Evolutionary conservation across 2,888 invertebrate genomes (phyloP).

Genomic region (Mylabris sibirica): DNA sequence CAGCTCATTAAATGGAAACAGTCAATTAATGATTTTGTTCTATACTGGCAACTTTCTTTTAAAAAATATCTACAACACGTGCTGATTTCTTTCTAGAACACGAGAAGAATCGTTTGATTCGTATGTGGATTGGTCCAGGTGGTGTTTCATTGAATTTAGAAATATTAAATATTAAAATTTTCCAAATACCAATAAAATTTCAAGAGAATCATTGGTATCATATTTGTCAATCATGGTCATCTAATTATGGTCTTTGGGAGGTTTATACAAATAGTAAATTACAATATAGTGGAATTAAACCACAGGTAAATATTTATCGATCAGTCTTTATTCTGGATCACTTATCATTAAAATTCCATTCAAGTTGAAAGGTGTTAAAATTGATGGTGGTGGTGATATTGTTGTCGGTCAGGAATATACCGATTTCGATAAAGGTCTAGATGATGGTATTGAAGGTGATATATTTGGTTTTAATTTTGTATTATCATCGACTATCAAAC

Average conservation of each 20-base stretch:
- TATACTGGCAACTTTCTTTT: background rate
- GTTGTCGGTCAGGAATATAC: conserved; percentile 76
- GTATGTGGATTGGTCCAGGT: conserved; percentile 69
- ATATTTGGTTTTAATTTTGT: conserved; percentile 73
- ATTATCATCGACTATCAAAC: conserved; percentile 62
- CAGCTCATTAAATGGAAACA: background rate
- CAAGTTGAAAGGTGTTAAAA: conserved; percentile 65
- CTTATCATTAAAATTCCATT: background rate
- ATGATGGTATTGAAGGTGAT: conserved; percentile 74
- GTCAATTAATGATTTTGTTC: background rate
- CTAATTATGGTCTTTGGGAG: conserved; percentile 68
- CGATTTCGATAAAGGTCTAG: conserved; percentile 69
- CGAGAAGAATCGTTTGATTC: conserved; percentile 63
- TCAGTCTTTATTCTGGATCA: no score
- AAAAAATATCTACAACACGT: background rate
- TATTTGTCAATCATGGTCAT: conserved; percentile 73
- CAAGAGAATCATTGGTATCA: conserved; percentile 69
- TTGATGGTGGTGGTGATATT: conserved; percentile 70
- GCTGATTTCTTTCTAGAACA: conserved; percentile 61
- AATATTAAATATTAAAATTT: conserved; percentile 65
- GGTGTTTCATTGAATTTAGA: conserved; percentile 66
- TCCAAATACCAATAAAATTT: conserved; percentile 61
- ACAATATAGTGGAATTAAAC: conserved; percentile 56
- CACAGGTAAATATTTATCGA: conserved; percentile 48
- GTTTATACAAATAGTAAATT: conserved; percentile 69